phyloP scores from a whole-genome alignment of 2,888 invertebrate species.

The Latheticus oryzae region DNA sequence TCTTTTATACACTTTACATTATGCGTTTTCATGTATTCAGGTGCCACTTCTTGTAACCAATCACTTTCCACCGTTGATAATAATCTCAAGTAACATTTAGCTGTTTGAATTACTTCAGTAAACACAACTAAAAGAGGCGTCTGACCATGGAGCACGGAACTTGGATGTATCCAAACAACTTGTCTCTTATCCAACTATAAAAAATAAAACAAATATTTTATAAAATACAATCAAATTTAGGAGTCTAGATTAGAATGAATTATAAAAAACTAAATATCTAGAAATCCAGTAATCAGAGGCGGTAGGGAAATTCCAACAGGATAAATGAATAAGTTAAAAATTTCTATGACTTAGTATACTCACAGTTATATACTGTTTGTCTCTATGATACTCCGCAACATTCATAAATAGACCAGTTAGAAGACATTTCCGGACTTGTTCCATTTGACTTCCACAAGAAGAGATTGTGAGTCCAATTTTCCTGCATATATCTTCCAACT shows the following conservation, averaged over 20 bases:
- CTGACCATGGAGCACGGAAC: slow-evolving; percentile 78
- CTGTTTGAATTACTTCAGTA: slow-evolving; percentile 89
- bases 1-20: slow-evolving; percentile 50
- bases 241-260: too few relatives aligned
- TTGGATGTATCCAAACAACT: slow-evolving; percentile 86
- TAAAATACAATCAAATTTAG: slow-evolving; percentile 4
- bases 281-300: too few relatives aligned
- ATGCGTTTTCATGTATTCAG: slow-evolving; percentile 64
- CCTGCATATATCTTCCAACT: slow-evolving; percentile 76
- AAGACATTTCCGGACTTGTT: slow-evolving; percentile 81
- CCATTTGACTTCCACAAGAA: slow-evolving; percentile 74
- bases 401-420: slow-evolving; percentile 87
- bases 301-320: too few relatives aligned
- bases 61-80: slow-evolving; percentile 82
- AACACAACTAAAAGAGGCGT: slow-evolving; percentile 82
- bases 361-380: slow-evolving; percentile 78
- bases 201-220: slow-evolving; percentile 32
- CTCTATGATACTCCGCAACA: slow-evolving; percentile 82
- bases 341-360: too few relatives aligned
- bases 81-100: slow-evolving; percentile 82
- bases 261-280: too few relatives aligned
- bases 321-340: too few relatives aligned
- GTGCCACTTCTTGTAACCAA: slow-evolving; percentile 78
- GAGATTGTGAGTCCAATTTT: slow-evolving; percentile 71
- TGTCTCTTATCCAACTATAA: slow-evolving; percentile 72